Percentiles rank a stretch among this genome's conserved stretches.
phyloP scores from a whole-genome alignment of 1,140 invertebrate genomes.

The Drosophila malerkotliana region DNA sequence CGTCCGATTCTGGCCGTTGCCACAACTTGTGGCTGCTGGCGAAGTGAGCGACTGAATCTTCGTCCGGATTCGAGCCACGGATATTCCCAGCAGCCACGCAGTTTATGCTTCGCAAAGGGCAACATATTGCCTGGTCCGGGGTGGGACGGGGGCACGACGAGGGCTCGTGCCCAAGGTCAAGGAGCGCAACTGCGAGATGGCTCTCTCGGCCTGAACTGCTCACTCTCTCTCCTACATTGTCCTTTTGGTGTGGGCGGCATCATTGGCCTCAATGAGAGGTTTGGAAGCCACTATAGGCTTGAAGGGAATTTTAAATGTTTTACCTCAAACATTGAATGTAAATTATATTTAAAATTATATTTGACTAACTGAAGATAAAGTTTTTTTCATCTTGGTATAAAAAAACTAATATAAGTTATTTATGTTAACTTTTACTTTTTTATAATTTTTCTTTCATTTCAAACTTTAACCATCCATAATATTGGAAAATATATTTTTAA shows the following conservation, averaged over 20 bases:
- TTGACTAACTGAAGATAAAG: background rate
- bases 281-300: slow-evolving; percentile 16
- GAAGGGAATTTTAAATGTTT: background rate
- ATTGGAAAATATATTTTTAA: too few species aligned
- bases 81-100: slow-evolving; percentile 11
- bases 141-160: background rate
- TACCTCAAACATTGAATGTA: background rate
- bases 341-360: background rate
- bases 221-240: slow-evolving; percentile 8
- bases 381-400: too few species aligned
- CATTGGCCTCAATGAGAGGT: slow-evolving; percentile 12
- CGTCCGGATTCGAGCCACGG: slow-evolving; percentile 5
- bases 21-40: slow-evolving; percentile 73
- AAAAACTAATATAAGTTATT: too few species aligned
- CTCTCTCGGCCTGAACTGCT: slow-evolving; percentile 11
- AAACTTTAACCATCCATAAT: too few species aligned
- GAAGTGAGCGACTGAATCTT: slow-evolving; percentile 39
- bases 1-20: slow-evolving; percentile 35
- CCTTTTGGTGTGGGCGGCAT: slow-evolving; percentile 12
- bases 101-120: background rate
- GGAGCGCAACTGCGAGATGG: slow-evolving; percentile 53
- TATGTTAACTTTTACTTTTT: too few species aligned
- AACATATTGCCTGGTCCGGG: background rate
- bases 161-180: slow-evolving; percentile 71
- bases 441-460: too few species aligned